phyloP scores from a whole-genome alignment of 2,797 vertebrate species.

The Champsocephalus esox region DNA sequence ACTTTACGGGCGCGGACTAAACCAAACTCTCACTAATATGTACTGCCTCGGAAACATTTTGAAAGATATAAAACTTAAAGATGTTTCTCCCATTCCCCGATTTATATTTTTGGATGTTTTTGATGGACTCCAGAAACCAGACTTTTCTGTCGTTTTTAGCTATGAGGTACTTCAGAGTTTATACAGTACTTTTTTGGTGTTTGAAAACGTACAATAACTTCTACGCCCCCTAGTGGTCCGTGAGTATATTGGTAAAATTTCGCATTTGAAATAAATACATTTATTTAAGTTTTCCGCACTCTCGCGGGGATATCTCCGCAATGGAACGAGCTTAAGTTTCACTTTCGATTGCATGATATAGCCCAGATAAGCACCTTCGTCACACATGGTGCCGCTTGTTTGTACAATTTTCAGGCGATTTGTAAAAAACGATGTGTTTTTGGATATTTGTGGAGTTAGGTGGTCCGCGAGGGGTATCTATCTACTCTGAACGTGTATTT shows the following conservation, averaged over 20 bases:
- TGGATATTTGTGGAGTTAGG: too few relatives aligned
- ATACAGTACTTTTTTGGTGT: neutral
- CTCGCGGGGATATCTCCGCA: too few relatives aligned
- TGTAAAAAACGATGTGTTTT: too few relatives aligned
- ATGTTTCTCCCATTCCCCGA: neutral
- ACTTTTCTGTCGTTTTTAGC: neutral
- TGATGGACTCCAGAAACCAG: neutral
- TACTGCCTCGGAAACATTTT: neutral
- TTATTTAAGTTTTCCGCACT: too few relatives aligned
- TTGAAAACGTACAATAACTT: constrained; percentile 12
- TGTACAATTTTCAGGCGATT: too few relatives aligned
- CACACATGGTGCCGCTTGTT: too few relatives aligned
- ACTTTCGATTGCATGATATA: too few relatives aligned
- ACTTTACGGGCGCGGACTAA: neutral
- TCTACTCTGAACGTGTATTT: constrained; percentile 12
- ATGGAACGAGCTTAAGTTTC: too few relatives aligned
- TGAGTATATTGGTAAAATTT: too few relatives aligned
- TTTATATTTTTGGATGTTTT: neutral
- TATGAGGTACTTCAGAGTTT: neutral
- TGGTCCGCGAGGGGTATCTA: neutral
- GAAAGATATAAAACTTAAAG: neutral
- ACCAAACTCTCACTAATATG: neutral
- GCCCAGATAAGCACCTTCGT: too few relatives aligned
- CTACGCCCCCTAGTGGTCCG: neutral
- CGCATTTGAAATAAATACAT: too few relatives aligned